A percentile compares a stretch with the other conserved stretches of the same genome.
phyloP scores from a whole-genome alignment of 2,113 vertebrate genomes.

The Pterocles burchelli region DNA sequence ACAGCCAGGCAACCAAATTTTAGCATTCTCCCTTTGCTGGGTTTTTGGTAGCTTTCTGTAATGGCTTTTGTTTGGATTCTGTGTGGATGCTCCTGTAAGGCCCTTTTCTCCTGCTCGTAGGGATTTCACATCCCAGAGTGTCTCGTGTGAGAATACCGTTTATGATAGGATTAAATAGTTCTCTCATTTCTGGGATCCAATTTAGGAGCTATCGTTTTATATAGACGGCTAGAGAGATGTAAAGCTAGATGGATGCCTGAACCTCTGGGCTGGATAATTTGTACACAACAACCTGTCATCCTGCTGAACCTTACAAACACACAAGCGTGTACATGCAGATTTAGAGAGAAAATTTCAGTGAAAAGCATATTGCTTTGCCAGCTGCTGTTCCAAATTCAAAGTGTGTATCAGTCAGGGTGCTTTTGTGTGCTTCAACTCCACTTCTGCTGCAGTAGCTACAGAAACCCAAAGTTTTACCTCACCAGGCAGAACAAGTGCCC shows the following conservation, averaged over 20 bases:
- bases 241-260: neutral
- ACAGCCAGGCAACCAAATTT: neutral
- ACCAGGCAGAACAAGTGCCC: constrained; percentile 71
- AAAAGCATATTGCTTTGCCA: constrained; percentile 6
- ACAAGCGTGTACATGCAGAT: neutral
- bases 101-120: neutral
- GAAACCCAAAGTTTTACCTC: constrained; percentile 64
- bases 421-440: constrained; percentile 56
- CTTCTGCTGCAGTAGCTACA: constrained; percentile 62
- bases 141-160: neutral
- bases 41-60: neutral
- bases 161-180: neutral
- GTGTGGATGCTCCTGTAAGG: neutral
- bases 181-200: neutral
- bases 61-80: neutral
- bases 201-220: neutral
- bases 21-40: neutral
- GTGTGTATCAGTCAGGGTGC: constrained; percentile 48
- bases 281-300: neutral
- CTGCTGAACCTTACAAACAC: neutral
- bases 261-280: neutral
- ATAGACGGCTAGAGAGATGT: neutral
- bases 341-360: neutral
- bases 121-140: neutral
- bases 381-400: constrained; percentile 51